Evolutionary conservation across 2,113 vertebrate species (phyloP).

Genomic region (Trichechus manatus): DNA sequence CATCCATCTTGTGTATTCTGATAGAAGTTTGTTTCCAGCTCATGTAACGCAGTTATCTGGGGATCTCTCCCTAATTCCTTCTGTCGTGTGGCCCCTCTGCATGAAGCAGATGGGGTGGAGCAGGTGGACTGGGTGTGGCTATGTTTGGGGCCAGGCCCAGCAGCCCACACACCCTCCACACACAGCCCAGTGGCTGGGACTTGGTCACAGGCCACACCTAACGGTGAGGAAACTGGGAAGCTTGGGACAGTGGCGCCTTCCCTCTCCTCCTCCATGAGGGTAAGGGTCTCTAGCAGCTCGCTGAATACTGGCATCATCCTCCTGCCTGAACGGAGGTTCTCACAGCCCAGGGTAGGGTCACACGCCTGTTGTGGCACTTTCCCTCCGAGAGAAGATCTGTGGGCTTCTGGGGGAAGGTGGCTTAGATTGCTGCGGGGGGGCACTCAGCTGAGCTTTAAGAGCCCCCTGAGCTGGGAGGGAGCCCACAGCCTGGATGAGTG

Average conservation of each 20-base stretch:
- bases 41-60: no score
- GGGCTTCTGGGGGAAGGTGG: no score
- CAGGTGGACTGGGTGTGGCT: accelerated
- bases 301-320: background rate
- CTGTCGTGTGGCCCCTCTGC: background rate
- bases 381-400: background rate
- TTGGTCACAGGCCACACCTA: no score
- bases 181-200: no score
- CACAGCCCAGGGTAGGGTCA: background rate
- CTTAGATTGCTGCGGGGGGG: background rate
- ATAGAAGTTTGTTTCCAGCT: accelerated
- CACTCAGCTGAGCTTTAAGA: accelerated
- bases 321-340: background rate
- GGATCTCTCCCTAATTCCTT: background rate
- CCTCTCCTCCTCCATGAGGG: background rate
- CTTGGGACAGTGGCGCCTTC: no score
- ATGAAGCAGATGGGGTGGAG: background rate
- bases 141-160: background rate
- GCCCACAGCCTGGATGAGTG: background rate
- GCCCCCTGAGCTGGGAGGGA: background rate
- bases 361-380: background rate
- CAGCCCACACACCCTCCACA: background rate
- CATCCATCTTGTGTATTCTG: no score
- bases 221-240: no score
- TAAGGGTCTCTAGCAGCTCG: background rate